A percentile compares a stretch with the other conserved stretches of the same genome.
These are phyloP conservation scores for Tapirus terrestris DNA, from an alignment of 2,113 vertebrate genomes.

Conservation along the genomic window DNA sequence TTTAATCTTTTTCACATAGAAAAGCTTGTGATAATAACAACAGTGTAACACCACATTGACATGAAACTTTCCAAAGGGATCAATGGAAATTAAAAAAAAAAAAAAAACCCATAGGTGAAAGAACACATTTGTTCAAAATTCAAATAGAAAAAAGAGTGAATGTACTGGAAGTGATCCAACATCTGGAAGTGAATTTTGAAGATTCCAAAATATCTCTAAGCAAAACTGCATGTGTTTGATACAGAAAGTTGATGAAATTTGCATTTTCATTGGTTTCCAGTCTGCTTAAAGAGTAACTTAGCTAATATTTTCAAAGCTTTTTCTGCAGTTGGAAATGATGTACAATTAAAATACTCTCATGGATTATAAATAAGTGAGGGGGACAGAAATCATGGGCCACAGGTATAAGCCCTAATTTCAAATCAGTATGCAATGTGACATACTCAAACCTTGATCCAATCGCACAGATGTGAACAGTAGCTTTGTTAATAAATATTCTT, in stretches of 20 bases:
- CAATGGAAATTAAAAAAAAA: background rate
- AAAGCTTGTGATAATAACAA: background rate
- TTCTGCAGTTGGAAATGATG: conserved; percentile 44
- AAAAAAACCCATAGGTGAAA: background rate
- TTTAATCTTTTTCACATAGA: background rate
- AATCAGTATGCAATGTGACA: background rate
- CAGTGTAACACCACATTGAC: background rate
- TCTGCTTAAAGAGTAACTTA: background rate
- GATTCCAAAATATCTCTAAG: background rate
- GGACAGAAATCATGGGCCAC: background rate
- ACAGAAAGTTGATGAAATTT: conserved; percentile 51
- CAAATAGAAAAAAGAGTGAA: background rate
- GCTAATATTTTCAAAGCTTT: background rate
- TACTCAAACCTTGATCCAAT: background rate
- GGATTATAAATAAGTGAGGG: background rate
- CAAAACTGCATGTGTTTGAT: background rate
- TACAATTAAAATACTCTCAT: background rate
- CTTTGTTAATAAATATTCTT: background rate
- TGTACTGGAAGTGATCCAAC: background rate
- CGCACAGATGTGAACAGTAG: background rate
- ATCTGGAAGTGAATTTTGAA: background rate
- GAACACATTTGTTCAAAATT: background rate
- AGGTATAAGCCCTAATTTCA: background rate
- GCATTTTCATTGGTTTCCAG: conserved; percentile 67
- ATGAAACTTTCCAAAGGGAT: background rate